Evolutionary conservation across 2,113 vertebrate genomes (phyloP).

Genomic region (Petromus typicus): DNA sequence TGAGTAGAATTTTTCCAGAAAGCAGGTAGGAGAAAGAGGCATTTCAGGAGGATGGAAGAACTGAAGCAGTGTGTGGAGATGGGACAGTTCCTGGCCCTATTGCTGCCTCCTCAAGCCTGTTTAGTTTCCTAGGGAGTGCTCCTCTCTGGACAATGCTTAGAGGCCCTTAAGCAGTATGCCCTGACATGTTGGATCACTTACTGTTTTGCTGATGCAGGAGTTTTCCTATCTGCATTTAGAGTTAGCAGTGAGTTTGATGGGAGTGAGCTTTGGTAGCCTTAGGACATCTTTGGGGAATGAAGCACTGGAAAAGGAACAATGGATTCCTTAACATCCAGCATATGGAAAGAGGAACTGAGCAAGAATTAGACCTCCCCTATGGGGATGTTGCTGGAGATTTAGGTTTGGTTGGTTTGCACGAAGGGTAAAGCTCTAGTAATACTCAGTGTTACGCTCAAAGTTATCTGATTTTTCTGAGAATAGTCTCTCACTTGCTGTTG

Average conservation of each 20-base stretch:
- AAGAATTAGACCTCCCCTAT: not conserved
- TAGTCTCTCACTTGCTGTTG: not conserved
- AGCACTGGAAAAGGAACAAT: not conserved
- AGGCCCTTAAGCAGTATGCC: not conserved
- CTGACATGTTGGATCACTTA: not conserved
- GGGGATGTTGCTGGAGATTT: not conserved
- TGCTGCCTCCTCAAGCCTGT: not conserved
- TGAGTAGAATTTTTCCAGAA: conserved; percentile 24
- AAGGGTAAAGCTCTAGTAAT: conserved; percentile 14
- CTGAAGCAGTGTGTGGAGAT: not conserved
- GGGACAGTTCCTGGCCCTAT: not conserved
- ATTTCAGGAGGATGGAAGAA: conserved; percentile 1
- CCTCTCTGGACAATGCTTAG: not conserved
- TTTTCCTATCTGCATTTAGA: not conserved
- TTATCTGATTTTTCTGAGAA: conserved; percentile 23
- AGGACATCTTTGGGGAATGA: not conserved
- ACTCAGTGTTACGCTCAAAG: not conserved
- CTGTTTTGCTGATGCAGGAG: not conserved
- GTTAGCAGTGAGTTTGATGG: not conserved
- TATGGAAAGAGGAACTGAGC: not conserved
- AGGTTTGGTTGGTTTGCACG: not conserved
- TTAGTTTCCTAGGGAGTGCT: not conserved
- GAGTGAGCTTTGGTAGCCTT: not conserved
- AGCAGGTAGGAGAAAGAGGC: not conserved
- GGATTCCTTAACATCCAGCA: not conserved